phyloP scores from a whole-genome alignment of 2,888 invertebrate species.

The Pterostichus niger region DNA sequence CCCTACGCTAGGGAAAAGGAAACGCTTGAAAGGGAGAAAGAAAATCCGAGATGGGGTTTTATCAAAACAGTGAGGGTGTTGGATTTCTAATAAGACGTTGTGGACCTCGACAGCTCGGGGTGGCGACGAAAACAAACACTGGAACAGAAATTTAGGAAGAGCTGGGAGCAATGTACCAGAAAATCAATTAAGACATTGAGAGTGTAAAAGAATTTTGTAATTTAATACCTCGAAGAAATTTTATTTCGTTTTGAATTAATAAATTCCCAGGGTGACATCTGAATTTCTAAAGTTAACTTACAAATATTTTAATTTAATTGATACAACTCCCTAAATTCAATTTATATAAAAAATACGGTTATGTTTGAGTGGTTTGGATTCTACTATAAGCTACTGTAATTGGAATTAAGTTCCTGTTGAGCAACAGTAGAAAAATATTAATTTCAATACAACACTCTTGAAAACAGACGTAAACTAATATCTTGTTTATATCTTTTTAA shows the following conservation, averaged over 20 bases:
- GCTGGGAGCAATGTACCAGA: not conserved
- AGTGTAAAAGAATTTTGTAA: conserved; percentile 17
- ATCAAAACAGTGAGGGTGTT: conserved; percentile 57
- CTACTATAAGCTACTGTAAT: too few species aligned
- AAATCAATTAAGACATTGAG: conserved; percentile 34
- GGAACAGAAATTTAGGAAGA: conserved; percentile 7
- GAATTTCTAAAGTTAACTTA: too few species aligned
- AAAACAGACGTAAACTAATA: too few species aligned
- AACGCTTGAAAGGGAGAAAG: conserved; percentile 33
- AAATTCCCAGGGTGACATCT: not conserved
- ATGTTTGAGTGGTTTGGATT: too few species aligned
- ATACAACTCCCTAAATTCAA: too few species aligned
- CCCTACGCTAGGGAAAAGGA: conserved; percentile 10
- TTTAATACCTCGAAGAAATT: not conserved
- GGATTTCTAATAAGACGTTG: conserved; percentile 55
- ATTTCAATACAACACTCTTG: too few species aligned
- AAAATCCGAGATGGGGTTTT: conserved; percentile 36
- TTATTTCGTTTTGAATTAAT: not conserved
- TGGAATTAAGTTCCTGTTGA: too few species aligned
- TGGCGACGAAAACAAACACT: conserved; percentile 3
- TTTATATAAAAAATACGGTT: too few species aligned
- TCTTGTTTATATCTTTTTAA: too few species aligned
- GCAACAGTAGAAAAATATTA: too few species aligned
- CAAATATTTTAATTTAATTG: too few species aligned
- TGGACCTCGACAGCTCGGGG: conserved; percentile 1